phyloP scores from a whole-genome alignment of 2,797 vertebrate genomes.

The Pangasius mekongensis region DNA sequence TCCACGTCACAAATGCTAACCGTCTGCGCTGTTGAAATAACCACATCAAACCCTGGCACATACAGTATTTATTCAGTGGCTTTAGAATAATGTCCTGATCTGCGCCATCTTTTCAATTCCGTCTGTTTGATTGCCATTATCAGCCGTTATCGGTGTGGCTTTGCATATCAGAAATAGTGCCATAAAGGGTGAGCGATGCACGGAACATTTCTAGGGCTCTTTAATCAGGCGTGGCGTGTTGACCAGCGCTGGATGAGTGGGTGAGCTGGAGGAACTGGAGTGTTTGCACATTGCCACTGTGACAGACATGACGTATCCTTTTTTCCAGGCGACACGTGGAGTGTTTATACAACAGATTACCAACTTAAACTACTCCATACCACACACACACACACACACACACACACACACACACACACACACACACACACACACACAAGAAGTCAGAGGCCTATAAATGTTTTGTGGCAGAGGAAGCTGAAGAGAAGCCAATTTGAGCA shows the following conservation, averaged over 20 bases:
- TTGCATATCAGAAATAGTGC: slow-evolving; percentile 14
- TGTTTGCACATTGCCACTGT: slow-evolving; percentile 47
- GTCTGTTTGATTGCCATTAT: slow-evolving; percentile 8
- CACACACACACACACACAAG: background rate
- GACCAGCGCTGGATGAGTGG: slow-evolving; percentile 29
- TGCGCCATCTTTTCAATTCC: background rate
- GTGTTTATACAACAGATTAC: slow-evolving; percentile 52
- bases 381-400: slow-evolving; percentile 22
- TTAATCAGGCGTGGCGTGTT: slow-evolving; percentile 34
- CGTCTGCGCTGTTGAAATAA: background rate
- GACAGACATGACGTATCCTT: slow-evolving; percentile 39
- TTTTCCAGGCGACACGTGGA: slow-evolving; percentile 18
- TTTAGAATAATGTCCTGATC: slow-evolving; percentile 11
- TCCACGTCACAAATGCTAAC: background rate
- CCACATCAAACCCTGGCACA: background rate
- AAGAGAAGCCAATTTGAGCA: background rate
- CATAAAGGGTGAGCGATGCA: background rate
- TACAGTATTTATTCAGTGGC: background rate
- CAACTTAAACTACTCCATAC: slow-evolving; percentile 28
- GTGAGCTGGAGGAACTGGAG: slow-evolving; percentile 40
- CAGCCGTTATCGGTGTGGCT: background rate
- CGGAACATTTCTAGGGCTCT: slow-evolving; percentile 15
- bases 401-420: slow-evolving; percentile 6
- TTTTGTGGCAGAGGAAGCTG: background rate
- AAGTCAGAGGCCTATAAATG: background rate